Evolutionary conservation across 1,140 invertebrate species (phyloP).

Genomic region (Spodoptera frugiperda): DNA sequence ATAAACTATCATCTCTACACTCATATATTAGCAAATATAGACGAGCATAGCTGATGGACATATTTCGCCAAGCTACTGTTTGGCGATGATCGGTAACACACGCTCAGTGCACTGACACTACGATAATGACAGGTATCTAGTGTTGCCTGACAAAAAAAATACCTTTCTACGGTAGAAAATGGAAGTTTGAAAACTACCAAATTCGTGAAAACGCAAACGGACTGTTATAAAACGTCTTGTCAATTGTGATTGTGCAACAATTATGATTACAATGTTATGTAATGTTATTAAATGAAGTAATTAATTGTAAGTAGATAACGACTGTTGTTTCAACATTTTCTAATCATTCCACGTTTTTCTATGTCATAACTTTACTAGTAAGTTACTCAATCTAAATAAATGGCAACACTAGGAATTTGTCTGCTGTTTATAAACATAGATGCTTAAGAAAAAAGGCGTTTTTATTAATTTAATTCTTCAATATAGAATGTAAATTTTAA

Average conservation of each 20-base stretch:
- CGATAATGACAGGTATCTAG: conserved; percentile 20
- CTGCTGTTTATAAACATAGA: conserved; percentile 1
- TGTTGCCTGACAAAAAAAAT: conserved; percentile 31
- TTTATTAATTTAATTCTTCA: conserved; percentile 4
- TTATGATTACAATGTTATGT: conserved; percentile 3
- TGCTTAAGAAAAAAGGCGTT: conserved; percentile 11
- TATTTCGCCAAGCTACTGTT: conserved; percentile 85
- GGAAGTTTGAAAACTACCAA: not conserved
- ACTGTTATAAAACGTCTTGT: not conserved
- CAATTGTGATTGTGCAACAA: conserved; percentile 27
- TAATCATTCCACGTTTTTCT: conserved; percentile 23
- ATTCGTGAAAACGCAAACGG: not conserved
- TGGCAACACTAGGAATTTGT: conserved; percentile 40
- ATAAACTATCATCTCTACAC: conserved; percentile 91
- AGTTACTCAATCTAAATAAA: conserved; percentile 1
- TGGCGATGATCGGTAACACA: conserved; percentile 79
- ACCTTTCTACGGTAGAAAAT: not conserved
- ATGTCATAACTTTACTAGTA: not conserved
- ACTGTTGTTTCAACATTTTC: not conserved
- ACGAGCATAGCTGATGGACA: conserved; percentile 86
- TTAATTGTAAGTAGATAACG: conserved; percentile 20
- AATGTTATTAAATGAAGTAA: not conserved
- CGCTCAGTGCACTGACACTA: not conserved
- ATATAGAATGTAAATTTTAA: not conserved
- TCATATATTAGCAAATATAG: conserved; percentile 90